A percentile compares a stretch with the other conserved stretches of the same genome.
These are phyloP conservation scores for Brachionus paranguensis DNA, from an alignment of 1,140 invertebrate species.

Conservation along the genomic window DNA sequence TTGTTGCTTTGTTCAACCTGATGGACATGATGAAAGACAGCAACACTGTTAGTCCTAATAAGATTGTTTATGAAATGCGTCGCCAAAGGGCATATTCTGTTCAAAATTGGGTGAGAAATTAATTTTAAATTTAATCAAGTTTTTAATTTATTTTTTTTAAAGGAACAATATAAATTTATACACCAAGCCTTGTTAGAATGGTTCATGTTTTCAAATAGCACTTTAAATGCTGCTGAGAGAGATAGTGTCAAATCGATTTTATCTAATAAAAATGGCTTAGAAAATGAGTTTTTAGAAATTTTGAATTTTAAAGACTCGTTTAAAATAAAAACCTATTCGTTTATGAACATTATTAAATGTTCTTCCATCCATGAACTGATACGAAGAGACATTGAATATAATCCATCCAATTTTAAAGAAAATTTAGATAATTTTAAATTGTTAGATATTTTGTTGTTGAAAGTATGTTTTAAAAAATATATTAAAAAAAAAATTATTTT, in stretches of 20 bases:
- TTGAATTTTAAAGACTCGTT: background rate
- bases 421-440: background rate
- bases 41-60: background rate
- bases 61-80: background rate
- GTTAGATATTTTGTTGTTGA: background rate
- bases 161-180: constrained; percentile 39
- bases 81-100: constrained; percentile 29
- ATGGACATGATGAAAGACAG: constrained; percentile 18
- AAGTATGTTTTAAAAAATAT: background rate
- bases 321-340: background rate
- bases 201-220: background rate
- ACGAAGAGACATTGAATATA: background rate
- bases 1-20: constrained; percentile 6
- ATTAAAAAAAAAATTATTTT: background rate
- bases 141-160: background rate
- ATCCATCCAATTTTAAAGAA: background rate
- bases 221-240: background rate
- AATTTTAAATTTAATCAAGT: background rate
- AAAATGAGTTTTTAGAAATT: background rate
- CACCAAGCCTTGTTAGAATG: constrained; percentile 31
- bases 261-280: background rate
- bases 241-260: background rate
- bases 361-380: background rate
- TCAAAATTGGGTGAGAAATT: constrained; percentile 19
- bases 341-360: constrained; percentile 23